phyloP scores from a whole-genome alignment of 2,888 invertebrate species.

The Sarcophaga variegata region DNA sequence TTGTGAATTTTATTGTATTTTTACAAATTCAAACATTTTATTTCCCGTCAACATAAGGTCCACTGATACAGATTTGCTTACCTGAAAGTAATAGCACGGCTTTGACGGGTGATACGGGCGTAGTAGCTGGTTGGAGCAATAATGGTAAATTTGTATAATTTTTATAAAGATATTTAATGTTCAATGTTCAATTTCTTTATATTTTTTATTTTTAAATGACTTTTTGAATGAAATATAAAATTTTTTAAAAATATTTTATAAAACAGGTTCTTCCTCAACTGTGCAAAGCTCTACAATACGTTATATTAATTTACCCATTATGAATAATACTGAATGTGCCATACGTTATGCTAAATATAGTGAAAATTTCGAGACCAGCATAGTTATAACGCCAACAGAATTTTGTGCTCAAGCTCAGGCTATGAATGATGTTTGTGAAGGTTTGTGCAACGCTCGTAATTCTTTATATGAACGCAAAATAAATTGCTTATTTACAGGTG shows the following conservation, averaged over 20 bases:
- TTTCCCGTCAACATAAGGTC: constrained; percentile 1
- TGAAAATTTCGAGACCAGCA: constrained; percentile 81
- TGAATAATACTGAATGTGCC: constrained; percentile 80
- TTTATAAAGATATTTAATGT: constrained; percentile 16
- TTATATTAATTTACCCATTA: constrained; percentile 81
- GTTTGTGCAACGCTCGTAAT: constrained; percentile 60
- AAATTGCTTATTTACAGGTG: constrained; percentile 80
- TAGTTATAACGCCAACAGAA: constrained; percentile 79
- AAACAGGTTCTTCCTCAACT: constrained; percentile 50
- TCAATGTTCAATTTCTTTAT: neutral
- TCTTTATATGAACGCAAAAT: neutral
- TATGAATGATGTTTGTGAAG: constrained; percentile 81
- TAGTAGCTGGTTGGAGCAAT: constrained; percentile 90
- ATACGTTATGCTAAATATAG: constrained; percentile 80
- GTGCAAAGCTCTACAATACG: constrained; percentile 76
- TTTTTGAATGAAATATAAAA: constrained; percentile 21
- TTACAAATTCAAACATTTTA: neutral
- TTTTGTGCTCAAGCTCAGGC: constrained; percentile 81
- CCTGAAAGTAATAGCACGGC: constrained; percentile 78
- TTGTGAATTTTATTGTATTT: constrained; percentile 5
- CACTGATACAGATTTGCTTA: constrained; percentile 82
- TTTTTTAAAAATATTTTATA: constrained; percentile 32
- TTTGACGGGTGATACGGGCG: constrained; percentile 82
- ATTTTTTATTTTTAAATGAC: constrained; percentile 16
- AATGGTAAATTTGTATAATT: constrained; percentile 81